Evolutionary conservation across 2,797 vertebrate genomes (phyloP), one percentile per base, ranked within the genome.

Genomic region (Geotrypetes seraphini): DNA sequence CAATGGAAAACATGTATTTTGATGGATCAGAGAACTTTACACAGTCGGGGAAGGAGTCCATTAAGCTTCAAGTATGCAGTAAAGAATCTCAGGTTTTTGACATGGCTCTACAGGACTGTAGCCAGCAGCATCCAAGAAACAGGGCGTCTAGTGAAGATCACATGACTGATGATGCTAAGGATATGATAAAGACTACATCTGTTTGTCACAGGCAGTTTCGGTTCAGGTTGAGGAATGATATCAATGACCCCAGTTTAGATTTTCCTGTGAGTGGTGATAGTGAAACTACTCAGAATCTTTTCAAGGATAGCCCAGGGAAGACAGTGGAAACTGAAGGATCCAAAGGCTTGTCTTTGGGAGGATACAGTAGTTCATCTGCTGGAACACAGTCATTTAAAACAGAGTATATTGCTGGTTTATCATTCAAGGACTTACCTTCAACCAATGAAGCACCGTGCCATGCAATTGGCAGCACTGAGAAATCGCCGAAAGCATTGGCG

Each of bases 41-140:
- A 18, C 37, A 22, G 11, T 49, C 57, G 26, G 47, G 33, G 9
- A 57, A 65, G n/a, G 78, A 84, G 15, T 70, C 75, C 22, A 83
- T 79, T 53, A 88, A 77, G 43, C 63, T 77, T 41, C 66, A 78
- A 35, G 78, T 70, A 44, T 76, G 79, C 69, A 67, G 66, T 1
- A 84, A 63, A 11, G 84, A 83, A 31, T 72, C 80, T 35, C 83
- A 63, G 56, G 73, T 65, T 19, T 76, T 76, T 19, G 83, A 88
- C 10, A 24, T 10, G 0, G 2, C 33, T 16, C 27, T 39, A 50
- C 87, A 10, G 74, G 90, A 59, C 51, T 81, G 71, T 60, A 84
- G 15, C 9, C 35, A 53, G 21, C 36, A 56, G 42, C 51, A 51
- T 36, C 66, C 66, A 62, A 23, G 36, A 16, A 39, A 10, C 22